Percentiles rank a stretch among this genome's conserved stretches.
Conservation (phyloP, 2,113 vertebrate species). For the Grantiella picta region DNA sequence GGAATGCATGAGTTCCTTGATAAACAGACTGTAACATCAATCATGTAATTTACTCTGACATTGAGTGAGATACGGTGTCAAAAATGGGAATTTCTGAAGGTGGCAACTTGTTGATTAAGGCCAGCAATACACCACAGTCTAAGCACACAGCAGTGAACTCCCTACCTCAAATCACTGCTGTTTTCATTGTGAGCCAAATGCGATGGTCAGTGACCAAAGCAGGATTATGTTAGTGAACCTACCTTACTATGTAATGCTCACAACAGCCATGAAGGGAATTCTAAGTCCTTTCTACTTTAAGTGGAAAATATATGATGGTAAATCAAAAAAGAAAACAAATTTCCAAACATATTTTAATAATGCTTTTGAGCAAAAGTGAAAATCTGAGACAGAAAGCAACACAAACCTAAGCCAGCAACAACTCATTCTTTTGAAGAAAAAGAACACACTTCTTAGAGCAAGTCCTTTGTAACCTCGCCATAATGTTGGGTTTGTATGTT, state of each 20-base stretch:
- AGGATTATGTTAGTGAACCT: background rate
- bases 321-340: background rate
- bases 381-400: background rate
- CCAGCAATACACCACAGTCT: background rate
- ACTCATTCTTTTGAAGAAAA: background rate
- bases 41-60: conserved; percentile 64
- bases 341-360: background rate
- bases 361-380: background rate
- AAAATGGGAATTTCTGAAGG: conserved; percentile 10
- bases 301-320: background rate
- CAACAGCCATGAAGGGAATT: background rate
- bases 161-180: background rate
- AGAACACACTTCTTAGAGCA: background rate
- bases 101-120: conserved; percentile 5
- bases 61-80: background rate
- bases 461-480: background rate
- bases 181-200: background rate
- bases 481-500: background rate
- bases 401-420: background rate
- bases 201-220: background rate
- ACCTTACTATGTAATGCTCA: background rate
- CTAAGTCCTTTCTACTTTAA: background rate
- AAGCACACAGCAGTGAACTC: background rate
- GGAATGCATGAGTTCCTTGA: conserved; percentile 15
- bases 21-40: conserved; percentile 34